Evolutionary conservation across 2,888 invertebrate genomes (phyloP), one percentile per base, ranked within the genome.

Genomic region (Clostera curtula): DNA sequence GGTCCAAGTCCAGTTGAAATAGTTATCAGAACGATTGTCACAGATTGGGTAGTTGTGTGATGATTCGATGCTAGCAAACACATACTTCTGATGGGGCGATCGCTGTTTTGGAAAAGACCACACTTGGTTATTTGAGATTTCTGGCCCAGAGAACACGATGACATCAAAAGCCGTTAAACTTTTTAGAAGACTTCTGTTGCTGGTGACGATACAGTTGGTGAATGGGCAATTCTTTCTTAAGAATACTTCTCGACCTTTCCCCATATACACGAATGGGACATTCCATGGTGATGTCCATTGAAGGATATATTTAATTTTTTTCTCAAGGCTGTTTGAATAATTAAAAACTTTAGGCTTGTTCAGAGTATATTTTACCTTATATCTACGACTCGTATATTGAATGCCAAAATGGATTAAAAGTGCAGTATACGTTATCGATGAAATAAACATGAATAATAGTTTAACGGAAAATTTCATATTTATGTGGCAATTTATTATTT

Each of bases 1-100:
- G 0, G 77, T 75, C 74, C 73, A 77, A 1, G 77, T 76, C 77
- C 75, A 77, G 19, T 79, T 79, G 30, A 79, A 79, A 26, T 48
- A 75, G 8, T 49, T 48, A 13, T 79, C 49, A 5, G 58, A 59
- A 9, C 34, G 31, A 2, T 52, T 26, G 0, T 49, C 33, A 32
- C 76, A 75, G 1, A 63, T 20, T 1, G 71, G 68, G 35, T 71
- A 75, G 19, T 71, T 50, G 2, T 52, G 50, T 9, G 73, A 43
- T 1, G 79, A 73, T 42, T 79, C 77, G 24, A 64, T 67, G 6
- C 51, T 64, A 0, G 61, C 65, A 31, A 74, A 75, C 1, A 58
- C 65, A 23, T 64, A 79, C 34, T 72, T 75, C 34, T 79, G 79
- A 23, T 58, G 43, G 0, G 45, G 37, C 1, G 59, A 59, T 30